Evolutionary conservation across 2,113 vertebrate species (phyloP), one percentile per base, ranked within the genome.

Genomic region (Anseranas semipalmata): DNA sequence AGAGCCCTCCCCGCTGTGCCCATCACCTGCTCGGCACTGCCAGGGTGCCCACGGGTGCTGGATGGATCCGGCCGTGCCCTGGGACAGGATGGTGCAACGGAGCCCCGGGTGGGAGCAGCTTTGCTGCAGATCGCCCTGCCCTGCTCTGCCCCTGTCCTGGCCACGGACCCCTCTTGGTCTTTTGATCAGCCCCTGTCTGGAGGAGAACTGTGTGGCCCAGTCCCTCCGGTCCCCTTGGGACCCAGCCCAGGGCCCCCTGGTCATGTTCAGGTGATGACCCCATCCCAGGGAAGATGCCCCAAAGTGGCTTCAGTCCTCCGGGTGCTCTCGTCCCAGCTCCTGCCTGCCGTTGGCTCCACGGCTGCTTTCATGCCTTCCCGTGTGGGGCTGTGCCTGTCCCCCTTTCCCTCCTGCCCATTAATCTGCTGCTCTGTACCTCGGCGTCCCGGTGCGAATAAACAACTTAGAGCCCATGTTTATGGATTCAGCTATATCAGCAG

Each of bases 401-500:
- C 81, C 85, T 70, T 67, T 20, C 92, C 87, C 72, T 50, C 8
- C 56, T 17, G 87, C 77, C 72, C 95, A 76, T 97, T 79, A 96
- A 97, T 98, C 97, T 71, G 87, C 66, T 84, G 85, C 46, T 6
- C 35, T 33, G 18, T 83, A 81, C 96, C 97, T 91, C 22, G 6
- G 15, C 5, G 0, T 87, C 96, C 94, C 12, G 2, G 79, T 45
- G 35, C 4, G 30, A 30, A 81, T 98, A 98, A 98, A 98, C 96
- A 92, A 93, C 80, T 66, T 22, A 17, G 94, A 76, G 95, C 90
- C 72, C 46, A 1, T 90, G 93, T 96, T 98, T 97, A 98, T 98
- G 98, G 97, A 96, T 98, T 97, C 97, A 81, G 97, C 98, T 97
- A 72, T 96, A 97, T 98, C 98, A 98, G 98, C 98, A 97, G 97